Percentiles rank a stretch among this genome's conserved stretches.
Evolutionary conservation across 2,113 vertebrate genomes (phyloP).

Genomic region (Okapia johnstoni): DNA sequence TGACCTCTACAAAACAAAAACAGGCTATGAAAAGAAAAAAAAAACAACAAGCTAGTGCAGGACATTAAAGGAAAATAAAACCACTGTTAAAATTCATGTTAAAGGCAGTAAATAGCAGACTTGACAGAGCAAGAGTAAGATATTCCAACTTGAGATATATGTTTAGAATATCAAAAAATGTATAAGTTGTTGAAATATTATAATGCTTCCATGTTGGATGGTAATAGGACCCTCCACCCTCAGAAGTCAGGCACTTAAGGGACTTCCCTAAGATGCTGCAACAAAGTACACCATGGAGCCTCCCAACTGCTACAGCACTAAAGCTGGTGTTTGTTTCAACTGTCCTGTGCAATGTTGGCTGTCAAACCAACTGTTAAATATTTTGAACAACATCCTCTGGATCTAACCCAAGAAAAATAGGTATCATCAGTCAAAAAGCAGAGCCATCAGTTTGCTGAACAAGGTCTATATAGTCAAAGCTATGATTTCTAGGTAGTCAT

Average conservation of each 20-base stretch:
- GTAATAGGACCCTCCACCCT: background rate
- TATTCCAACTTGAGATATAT: background rate
- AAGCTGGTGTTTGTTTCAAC: background rate
- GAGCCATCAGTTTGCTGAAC: background rate
- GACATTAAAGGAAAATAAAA: background rate
- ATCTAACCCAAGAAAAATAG: background rate
- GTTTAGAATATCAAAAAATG: background rate
- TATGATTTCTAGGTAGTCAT: background rate
- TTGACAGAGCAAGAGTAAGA: background rate
- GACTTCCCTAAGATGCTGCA: background rate
- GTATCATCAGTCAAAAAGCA: background rate
- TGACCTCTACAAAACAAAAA: background rate
- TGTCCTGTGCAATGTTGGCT: background rate
- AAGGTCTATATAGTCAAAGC: background rate
- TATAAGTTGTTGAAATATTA: background rate
- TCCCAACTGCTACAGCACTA: background rate
- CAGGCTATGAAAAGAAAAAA: background rate
- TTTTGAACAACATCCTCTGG: background rate
- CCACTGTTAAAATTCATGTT: background rate
- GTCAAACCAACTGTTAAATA: background rate
- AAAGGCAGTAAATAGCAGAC: background rate
- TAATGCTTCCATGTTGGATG: background rate
- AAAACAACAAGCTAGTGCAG: background rate
- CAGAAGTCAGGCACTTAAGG: background rate
- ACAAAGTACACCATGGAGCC: background rate